Base-by-base conservation (phyloP, 2,888 invertebrate species). In the Sialis lutaria region DNA sequence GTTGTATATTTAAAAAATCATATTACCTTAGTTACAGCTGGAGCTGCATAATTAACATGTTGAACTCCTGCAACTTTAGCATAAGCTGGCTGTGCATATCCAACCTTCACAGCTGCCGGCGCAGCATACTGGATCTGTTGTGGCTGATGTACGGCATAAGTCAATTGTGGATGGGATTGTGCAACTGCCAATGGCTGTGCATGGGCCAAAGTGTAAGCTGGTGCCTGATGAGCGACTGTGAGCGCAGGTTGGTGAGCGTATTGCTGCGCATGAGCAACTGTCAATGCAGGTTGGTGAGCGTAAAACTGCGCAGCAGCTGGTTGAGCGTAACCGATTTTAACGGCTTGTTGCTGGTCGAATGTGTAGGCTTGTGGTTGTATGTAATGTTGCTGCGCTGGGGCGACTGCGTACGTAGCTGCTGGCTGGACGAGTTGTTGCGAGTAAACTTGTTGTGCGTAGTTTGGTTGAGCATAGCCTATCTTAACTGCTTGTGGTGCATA, bases 251-350 rank as follows among this genome's bases (percentile, higher is more conserved):
- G 41, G 7, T n/a, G 12, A 3, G 13, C 8, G 53, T 53, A 54
- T 53, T 55, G 46, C 53, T 54, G 13, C 52, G 55, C 52, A 52
- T 54, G 33, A 54, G 53, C 48, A 47, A 50, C 35, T 47, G 50
- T 42, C 50, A 51, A 41, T 45, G 50, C 40, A 46, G 51, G 42
- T 44, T 53, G 44, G 47, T 51, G 31, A 50, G 51, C 32, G 42
- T 50, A 41, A 46, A 30, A 13, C 2, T n/a, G 30, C n/a, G 54
- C 34, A 41, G 51, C 8, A 44, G 50, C 39, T 44, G 49, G 35
- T 50, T 53, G 34, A 49, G 48, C 42, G 32, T 22, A 22, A 22
- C 22, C 22, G 22, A 22, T 22, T 22, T 22, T 22, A 22, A 41
- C n/a, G 2, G 41, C 22, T 30, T 41, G 41, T 5, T 22, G n/a